Conservation (phyloP, 2,113 vertebrate species). For the Oryzias melastigma region DNA sequence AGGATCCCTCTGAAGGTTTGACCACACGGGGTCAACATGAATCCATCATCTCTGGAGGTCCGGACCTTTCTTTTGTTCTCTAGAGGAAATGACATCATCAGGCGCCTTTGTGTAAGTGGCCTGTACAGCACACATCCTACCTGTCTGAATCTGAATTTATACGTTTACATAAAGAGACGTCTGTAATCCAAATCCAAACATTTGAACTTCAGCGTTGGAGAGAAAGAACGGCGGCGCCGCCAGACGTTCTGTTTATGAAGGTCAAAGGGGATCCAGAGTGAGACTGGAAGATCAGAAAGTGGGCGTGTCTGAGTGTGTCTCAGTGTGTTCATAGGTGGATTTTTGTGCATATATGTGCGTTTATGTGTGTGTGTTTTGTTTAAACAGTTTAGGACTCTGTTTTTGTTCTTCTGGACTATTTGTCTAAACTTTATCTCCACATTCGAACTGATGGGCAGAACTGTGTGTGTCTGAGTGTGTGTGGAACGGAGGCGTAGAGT, state of each 20-base stretch:
- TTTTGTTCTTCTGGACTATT: no score
- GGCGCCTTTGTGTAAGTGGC: conserved; percentile 30
- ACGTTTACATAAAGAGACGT: conserved; percentile 47
- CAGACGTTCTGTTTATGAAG: conserved; percentile 52
- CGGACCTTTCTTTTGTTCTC: conserved; percentile 41
- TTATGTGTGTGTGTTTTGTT: background rate
- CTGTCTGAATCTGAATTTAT: conserved; percentile 34
- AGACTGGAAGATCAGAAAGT: conserved; percentile 46
- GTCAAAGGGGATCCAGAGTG: conserved; percentile 55
- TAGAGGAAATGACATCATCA: conserved; percentile 56
- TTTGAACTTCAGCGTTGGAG: conserved; percentile 53
- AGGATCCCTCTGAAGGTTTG: conserved; percentile 15
- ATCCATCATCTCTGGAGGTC: conserved; percentile 41
- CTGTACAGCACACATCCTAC: conserved; percentile 6
- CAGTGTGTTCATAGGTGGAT: background rate
- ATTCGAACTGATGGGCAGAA: no score
- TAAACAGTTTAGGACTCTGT: no score
- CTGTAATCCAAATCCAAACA: conserved; percentile 52
- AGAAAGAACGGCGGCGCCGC: conserved; percentile 34
- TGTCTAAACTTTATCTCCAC: no score
- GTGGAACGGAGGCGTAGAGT: no score
- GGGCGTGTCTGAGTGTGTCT: conserved; percentile 6
- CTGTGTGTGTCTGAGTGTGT: no score
- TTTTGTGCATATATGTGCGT: background rate
- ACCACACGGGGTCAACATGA: conserved; percentile 11